A percentile compares a stretch with the other conserved stretches of the same genome.
These are phyloP conservation scores for Burhinus bistriatus DNA, from an alignment of 2,113 vertebrate genomes.

Conservation along the genomic window DNA sequence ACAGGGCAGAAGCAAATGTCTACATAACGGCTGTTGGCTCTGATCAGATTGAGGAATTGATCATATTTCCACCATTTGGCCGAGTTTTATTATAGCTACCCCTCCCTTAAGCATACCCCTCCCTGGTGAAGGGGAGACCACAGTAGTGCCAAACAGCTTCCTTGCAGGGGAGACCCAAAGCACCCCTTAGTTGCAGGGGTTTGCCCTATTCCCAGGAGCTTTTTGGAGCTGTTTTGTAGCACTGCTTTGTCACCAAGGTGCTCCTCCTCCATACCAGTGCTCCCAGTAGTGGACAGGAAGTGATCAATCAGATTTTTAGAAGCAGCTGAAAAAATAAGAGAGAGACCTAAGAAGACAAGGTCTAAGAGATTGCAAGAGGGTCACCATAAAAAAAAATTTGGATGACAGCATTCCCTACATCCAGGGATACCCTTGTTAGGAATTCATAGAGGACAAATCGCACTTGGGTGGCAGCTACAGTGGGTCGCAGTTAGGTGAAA, in stretches of 20 bases:
- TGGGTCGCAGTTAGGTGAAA: not conserved
- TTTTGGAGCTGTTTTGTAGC: not conserved
- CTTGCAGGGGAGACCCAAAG: not conserved
- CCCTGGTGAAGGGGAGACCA: not conserved
- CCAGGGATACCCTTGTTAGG: not conserved
- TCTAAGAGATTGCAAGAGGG: not conserved
- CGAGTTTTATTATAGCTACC: conserved; percentile 63
- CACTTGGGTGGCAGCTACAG: not conserved
- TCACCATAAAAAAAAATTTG: not conserved
- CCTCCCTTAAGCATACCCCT: conserved; percentile 3
- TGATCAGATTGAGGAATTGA: conserved; percentile 31
- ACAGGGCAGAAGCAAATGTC: conserved; percentile 62
- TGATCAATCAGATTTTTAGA: not conserved
- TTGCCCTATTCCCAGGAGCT: not conserved
- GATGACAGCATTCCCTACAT: not conserved
- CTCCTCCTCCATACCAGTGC: not conserved
- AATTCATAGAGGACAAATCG: not conserved
- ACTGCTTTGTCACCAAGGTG: not conserved
- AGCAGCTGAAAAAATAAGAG: not conserved
- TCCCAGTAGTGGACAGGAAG: not conserved
- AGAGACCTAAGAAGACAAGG: not conserved
- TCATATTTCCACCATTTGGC: conserved; percentile 68
- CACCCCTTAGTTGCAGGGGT: not conserved
- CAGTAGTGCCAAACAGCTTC: not conserved
- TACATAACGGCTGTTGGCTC: conserved; percentile 40